Evolutionary conservation across 2,888 invertebrate species (phyloP).

Genomic region (Trichacis sp.): DNA sequence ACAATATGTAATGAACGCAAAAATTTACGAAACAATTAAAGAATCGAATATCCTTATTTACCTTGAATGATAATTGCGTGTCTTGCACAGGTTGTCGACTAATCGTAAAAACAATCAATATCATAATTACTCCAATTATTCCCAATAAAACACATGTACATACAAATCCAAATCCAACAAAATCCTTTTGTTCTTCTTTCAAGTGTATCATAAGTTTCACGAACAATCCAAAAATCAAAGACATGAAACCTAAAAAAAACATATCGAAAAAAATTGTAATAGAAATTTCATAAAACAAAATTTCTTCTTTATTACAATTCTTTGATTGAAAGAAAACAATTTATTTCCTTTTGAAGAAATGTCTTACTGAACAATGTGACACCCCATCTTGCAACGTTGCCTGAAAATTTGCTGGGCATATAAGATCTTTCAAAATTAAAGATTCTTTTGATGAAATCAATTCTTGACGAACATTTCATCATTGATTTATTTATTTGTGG

Average conservation of each 20-base stretch:
- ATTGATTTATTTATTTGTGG: no score
- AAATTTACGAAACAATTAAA: no score
- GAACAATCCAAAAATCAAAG: not conserved
- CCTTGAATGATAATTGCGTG: conserved; percentile 78
- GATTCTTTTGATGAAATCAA: not conserved
- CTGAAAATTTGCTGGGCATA: not conserved
- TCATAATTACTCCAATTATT: not conserved
- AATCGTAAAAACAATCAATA: conserved; percentile 67
- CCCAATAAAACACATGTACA: not conserved
- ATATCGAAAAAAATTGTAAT: no score
- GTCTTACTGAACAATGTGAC: not conserved
- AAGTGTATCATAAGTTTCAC: no score
- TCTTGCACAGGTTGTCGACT: conserved; percentile 78
- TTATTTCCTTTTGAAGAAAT: no score
- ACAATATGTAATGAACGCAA: no score
- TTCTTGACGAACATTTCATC: not conserved
- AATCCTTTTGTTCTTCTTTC: no score
- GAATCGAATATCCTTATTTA: no score
- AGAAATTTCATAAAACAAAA: no score
- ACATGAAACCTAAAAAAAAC: not conserved
- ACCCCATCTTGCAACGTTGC: not conserved
- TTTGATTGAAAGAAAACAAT: no score
- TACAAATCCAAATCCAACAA: no score
- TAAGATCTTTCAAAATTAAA: not conserved
- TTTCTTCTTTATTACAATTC: no score